These are phyloP conservation scores for Thalassophryne amazonica DNA, from an alignment of 2,797 vertebrate species.

Conservation along the genomic window DNA sequence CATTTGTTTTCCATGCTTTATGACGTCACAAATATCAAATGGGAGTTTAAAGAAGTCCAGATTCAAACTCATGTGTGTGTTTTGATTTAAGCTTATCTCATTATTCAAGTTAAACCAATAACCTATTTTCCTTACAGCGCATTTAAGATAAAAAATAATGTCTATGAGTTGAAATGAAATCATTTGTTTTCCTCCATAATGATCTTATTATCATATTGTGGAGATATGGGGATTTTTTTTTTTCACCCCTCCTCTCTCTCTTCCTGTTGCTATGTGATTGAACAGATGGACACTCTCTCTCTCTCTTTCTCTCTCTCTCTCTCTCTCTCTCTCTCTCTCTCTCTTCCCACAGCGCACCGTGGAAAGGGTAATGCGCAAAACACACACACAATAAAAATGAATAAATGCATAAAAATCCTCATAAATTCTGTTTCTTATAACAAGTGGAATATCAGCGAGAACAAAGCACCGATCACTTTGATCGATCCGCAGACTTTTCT, in stretches of 20 bases:
- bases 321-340: slow-evolving; percentile 56
- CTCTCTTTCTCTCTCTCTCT: slow-evolving; percentile 28
- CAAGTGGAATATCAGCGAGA: slow-evolving; percentile 16
- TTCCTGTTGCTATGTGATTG: slow-evolving; percentile 77
- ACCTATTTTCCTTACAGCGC: too few relatives aligned
- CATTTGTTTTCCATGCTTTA: too few relatives aligned
- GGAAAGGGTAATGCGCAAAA: slow-evolving; percentile 71
- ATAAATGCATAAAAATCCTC: not conserved
- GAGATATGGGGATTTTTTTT: slow-evolving; percentile 2
- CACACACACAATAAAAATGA: not conserved
- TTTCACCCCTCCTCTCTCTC: slow-evolving; percentile 19
- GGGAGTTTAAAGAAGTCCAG: too few relatives aligned
- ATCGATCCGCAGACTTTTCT: slow-evolving; percentile 25
- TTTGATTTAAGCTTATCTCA: too few relatives aligned
- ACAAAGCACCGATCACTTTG: slow-evolving; percentile 5
- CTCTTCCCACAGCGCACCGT: slow-evolving; percentile 66
- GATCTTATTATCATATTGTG: not conserved
- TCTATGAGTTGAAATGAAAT: too few relatives aligned
- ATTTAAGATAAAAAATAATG: too few relatives aligned
- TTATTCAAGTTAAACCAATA: too few relatives aligned
- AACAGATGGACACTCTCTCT: slow-evolving; percentile 73
- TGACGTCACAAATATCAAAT: too few relatives aligned
- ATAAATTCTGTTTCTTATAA: slow-evolving; percentile 33
- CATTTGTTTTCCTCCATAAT: too few relatives aligned
- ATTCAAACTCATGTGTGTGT: too few relatives aligned